Percentiles rank a stretch among this genome's conserved stretches.
These are phyloP conservation scores for Styela clava DNA, from an alignment of 23 tunicate genomes.

Conservation along the genomic window DNA sequence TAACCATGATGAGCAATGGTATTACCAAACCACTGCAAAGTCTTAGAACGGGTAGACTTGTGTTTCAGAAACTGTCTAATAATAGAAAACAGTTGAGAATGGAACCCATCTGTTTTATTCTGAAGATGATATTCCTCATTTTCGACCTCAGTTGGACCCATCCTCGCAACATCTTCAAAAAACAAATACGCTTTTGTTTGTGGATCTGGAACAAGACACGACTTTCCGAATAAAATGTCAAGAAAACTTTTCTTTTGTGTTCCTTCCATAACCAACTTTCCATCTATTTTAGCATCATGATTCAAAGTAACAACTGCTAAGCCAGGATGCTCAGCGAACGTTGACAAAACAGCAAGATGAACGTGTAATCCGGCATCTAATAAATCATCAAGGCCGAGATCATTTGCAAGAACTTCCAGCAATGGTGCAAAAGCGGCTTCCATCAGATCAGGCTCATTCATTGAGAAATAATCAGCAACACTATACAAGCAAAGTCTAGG, in stretches of 20 bases:
- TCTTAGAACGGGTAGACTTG: constrained; percentile 7
- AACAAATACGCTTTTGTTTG: constrained; percentile 18
- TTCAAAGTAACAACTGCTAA: not conserved
- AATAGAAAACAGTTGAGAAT: constrained; percentile 13
- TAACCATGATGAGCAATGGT: constrained; percentile 25
- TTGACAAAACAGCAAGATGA: constrained; percentile 3
- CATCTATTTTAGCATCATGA: not conserved
- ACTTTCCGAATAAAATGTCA: constrained; percentile 21
- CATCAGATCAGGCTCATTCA: not conserved
- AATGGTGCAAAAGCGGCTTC: constrained; percentile 7
- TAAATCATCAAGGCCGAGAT: not conserved
- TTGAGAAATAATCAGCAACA: not conserved
- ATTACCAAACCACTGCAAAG: constrained; percentile 45
- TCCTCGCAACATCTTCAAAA: constrained; percentile 25
- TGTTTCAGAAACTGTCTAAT: constrained; percentile 12
- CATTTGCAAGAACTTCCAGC: not conserved
- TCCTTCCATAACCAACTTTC: not conserved
- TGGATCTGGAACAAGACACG: constrained; percentile 30
- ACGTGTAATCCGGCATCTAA: not conserved
- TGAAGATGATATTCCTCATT: constrained; percentile 32
- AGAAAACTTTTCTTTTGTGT: not conserved
- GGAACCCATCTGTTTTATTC: constrained; percentile 17
- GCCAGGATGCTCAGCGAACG: constrained; percentile 13
- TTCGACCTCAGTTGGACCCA: constrained; percentile 31
- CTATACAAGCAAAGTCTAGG: constrained; percentile 18